Base-by-base conservation (phyloP, 1,140 invertebrate genomes). In the Thaumatotibia leucotreta region DNA sequence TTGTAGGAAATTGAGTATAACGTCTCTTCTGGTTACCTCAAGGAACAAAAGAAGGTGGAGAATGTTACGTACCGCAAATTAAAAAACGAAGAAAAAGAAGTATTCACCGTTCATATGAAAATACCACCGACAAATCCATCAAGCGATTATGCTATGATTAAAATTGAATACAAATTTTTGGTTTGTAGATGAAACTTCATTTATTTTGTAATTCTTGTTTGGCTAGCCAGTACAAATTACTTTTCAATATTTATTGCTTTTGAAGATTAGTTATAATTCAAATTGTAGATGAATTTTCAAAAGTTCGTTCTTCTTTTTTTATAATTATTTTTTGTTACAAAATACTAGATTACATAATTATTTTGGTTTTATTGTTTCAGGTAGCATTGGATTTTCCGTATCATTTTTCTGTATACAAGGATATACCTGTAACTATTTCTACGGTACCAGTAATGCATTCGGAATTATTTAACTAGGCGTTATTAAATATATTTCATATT, bases 1-100 rank as follows among this genome's bases (percentile, higher is more conserved):
- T 87, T 84, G 69, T 71, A 89, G 87, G 84, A 88, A 80, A 35
- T 84, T 17, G 65, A 77, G 20, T 88, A 88, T 33, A 78, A 24
- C 23, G 72, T 88, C 1, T 24, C 65, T 20, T 75, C 79, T 10
- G 87, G 86, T 4, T 82, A 77, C 58, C 74, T 77, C 20, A 73
- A 74, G 3, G 72, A 77, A 27, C 79, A 84, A 33, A 84, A 81
- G 64, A 75, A 68, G 64, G 72, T 86, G 24, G 76, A 72, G 69
- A 78, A 78, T 71, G 63, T 71, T 23, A 63, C 73, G 68, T 63
- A 76, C 39, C 78, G 63, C 6, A 73, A 83, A 33, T 74, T 89
- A 61, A 39, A 58, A 3, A 76, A 74, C 45, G 63, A 67, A 24
- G 62, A 63, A 14, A 65, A 73, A 29, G 84, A 87, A 70, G 69